Conservation (phyloP, 2,888 invertebrate species). For the Tiliacea aurago region DNA sequence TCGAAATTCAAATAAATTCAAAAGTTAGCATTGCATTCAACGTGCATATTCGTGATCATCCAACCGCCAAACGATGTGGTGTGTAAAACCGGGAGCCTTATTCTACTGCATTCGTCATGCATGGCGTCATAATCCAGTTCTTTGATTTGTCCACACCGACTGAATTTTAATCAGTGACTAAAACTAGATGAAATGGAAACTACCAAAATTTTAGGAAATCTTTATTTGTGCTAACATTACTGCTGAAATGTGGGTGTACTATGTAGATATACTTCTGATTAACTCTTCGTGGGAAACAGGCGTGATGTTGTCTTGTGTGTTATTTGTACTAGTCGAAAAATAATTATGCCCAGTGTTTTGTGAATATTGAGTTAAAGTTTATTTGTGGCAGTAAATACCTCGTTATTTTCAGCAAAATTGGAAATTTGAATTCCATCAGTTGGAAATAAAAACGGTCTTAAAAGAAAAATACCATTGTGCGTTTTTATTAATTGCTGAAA, state of each 20-base stretch:
- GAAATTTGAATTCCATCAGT: too few relatives aligned
- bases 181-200: slow-evolving; percentile 19
- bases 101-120: slow-evolving; percentile 25
- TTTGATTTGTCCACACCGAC: slow-evolving; percentile 36
- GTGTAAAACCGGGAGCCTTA: slow-evolving; percentile 21
- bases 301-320: too few relatives aligned
- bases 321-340: too few relatives aligned
- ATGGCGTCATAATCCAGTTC: slow-evolving; percentile 23
- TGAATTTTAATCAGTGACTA: slow-evolving; percentile 48
- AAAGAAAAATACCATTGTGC: too few relatives aligned
- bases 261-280: too few relatives aligned
- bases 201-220: not conserved
- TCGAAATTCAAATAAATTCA: slow-evolving; percentile 23
- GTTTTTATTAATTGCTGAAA: too few relatives aligned
- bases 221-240: not conserved
- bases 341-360: too few relatives aligned
- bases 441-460: too few relatives aligned
- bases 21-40: not conserved
- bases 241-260: not conserved
- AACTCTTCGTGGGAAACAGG: too few relatives aligned
- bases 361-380: too few relatives aligned
- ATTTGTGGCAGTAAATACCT: too few relatives aligned
- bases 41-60: slow-evolving; percentile 20
- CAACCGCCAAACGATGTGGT: slow-evolving; percentile 23
- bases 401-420: too few relatives aligned